Percentiles rank a stretch among this genome's conserved stretches.
These are phyloP conservation scores for Eristalis intricaria DNA, from an alignment of 2,888 invertebrate genomes.

Conservation along the genomic window DNA sequence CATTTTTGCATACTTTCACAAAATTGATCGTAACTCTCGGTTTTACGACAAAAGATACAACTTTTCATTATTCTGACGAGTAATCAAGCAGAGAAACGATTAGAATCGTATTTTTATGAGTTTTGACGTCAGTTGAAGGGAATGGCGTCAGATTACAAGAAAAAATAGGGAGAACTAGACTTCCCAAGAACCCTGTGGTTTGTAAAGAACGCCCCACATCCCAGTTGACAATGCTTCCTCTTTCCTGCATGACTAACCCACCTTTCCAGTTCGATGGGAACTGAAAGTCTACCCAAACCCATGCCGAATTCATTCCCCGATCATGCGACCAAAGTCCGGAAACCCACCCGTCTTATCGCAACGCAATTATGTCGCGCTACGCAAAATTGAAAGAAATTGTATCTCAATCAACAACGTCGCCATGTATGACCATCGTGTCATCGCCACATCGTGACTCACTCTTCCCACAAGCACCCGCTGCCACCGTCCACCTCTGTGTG, in stretches of 20 bases:
- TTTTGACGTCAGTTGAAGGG: not conserved
- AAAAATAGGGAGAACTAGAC: too few species aligned
- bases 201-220: not conserved
- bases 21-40: too few species aligned
- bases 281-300: not conserved
- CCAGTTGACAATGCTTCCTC: too few species aligned
- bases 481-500: not conserved
- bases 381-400: conserved; percentile 7
- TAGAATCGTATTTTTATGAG: not conserved
- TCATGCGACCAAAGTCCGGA: conserved; percentile 14
- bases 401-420: not conserved
- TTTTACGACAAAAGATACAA: too few species aligned
- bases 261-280: not conserved
- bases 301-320: not conserved
- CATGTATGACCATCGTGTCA: conserved; percentile 13
- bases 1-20: too few species aligned
- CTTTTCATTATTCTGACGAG: too few species aligned
- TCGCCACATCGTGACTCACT: conserved; percentile 12
- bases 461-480: conserved; percentile 32
- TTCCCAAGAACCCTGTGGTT: too few species aligned
- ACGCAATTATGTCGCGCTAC: conserved; percentile 21
- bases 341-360: not conserved
- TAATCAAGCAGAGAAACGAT: not conserved
- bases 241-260: not conserved
- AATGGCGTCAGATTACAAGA: too few species aligned